Evolutionary conservation across 1,140 invertebrate species (phyloP).

Genomic region (Heliconius congener): DNA sequence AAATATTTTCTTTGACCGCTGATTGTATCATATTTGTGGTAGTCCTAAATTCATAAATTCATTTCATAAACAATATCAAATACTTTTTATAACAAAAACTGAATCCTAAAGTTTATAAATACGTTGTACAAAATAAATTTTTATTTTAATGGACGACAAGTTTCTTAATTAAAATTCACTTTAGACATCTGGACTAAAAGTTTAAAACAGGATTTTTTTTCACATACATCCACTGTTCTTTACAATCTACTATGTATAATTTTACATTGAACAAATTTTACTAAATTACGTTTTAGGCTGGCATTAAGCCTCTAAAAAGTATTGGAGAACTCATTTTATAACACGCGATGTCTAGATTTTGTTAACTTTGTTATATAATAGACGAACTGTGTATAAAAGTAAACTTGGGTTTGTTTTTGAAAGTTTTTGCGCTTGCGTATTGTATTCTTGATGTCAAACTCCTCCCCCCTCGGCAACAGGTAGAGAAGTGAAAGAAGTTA

Average conservation of each 20-base stretch:
- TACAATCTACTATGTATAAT: neutral
- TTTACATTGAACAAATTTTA: neutral
- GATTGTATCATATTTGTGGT: neutral
- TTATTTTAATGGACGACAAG: too few relatives aligned
- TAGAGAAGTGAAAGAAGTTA: neutral
- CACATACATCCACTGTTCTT: neutral
- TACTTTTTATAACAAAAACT: too few relatives aligned
- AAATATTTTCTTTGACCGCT: neutral
- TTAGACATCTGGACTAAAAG: neutral
- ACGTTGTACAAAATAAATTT: neutral
- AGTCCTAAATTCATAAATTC: neutral
- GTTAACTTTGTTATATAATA: slow-evolving; percentile 26
- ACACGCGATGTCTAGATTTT: slow-evolving; percentile 29
- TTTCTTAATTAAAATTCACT: too few relatives aligned
- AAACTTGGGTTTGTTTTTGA: slow-evolving; percentile 4
- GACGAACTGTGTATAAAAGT: neutral
- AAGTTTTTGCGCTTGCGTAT: slow-evolving; percentile 40
- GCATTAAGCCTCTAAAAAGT: neutral
- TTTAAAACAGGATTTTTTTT: neutral
- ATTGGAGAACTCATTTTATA: slow-evolving; percentile 6
- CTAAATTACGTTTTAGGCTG: slow-evolving; percentile 8
- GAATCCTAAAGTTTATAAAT: too few relatives aligned
- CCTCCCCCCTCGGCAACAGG: slow-evolving; percentile 39
- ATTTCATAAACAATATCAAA: neutral
- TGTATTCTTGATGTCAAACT: slow-evolving; percentile 26